Evolutionary conservation across 2,888 invertebrate species (phyloP), one percentile per base, ranked within the genome.

Genomic region (Aricia artaxerxes): DNA sequence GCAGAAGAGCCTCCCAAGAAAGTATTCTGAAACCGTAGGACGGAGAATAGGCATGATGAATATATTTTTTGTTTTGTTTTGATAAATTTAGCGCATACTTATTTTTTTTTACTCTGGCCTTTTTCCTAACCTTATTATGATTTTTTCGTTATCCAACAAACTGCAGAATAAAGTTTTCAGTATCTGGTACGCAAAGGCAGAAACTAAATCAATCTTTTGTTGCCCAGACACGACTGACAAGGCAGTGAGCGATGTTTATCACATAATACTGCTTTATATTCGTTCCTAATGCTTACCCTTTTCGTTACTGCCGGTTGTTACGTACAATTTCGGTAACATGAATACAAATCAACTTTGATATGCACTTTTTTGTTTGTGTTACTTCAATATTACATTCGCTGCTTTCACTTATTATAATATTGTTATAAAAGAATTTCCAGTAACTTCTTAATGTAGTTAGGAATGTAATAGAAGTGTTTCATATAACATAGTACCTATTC

Each of bases 221-320:
- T 49, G 11, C 49, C n/a, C 24, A 61, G 61, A n/a, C 61, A 24
- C n/a, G 0, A 44, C 49, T 16, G 57, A 57, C 11, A 31, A 76
- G 76, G 13, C 76, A 35, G 16, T 76, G 1, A 57, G 53, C 31
- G 76, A 5, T 57, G 75, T 53, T 53, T 53, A 75, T 53, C 31
- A 7, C 57, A 38, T 35, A 73, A 78, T n/a, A 35, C 76, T 76
- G 31, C 2, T 76, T 76, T 57, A 57, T 76, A 76, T 76, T 76
- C 76, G 24, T 76, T 76, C 72, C 76, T 76, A 80, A 78, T 78
- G 73, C 80, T 78, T 82, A 81, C 78, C 79, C 78, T 81, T 82
- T 82, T 82, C 80, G 85, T 83, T 81, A 84, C 83, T 86, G 79
- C 84, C 83, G 84, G 80, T 80, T 84, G 82, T 88, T 89, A 84